Base-by-base conservation (phyloP, 1,140 invertebrate species). In the Eumaeus atala region DNA sequence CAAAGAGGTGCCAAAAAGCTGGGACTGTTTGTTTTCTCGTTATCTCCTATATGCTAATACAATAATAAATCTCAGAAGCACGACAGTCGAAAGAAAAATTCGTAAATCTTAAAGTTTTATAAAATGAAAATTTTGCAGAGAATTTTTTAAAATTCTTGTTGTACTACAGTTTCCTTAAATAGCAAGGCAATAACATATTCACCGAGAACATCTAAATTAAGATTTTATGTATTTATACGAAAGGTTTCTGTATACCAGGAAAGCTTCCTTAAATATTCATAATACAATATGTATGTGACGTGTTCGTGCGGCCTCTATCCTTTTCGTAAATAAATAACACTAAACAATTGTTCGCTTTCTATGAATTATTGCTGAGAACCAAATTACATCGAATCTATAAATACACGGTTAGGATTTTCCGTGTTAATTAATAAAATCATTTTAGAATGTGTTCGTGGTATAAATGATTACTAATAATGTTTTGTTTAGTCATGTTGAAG, bases 401-500 rank as follows among this genome's bases (percentile, higher is more conserved):
- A 35, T 37, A 17, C 42, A 54, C 21, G 6, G 33, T 61, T 55
- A 60, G 58, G 50, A 58, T 59, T 66, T 64, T 53, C 51, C 55
- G 51, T 42, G 54, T 54, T 59, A 63, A 62, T 62, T 56, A 66
- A 54, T 53, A 14, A 51, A 58, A 51, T 57, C 59, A 54, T 51
- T 53, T 57, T 59, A 53, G 21, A 36, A 53, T 40, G 33, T 40
- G 33, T 78, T 78, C 64, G 68, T 61, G 56, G 66, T 72, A 74
- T 47, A 65, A 59, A 67, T 64, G 42, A 67, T 70, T 67, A 70
- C 44, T 65, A 67, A 73, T 65, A 59, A 51, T 28, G 64, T 67
- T 69, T 70, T 63, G 62, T 77, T 74, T 71, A 82, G 66, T 79
- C 71, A 79, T 70, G 65, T 54, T 53, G 66, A 71, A 77, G 70